phyloP scores from a whole-genome alignment of 2,797 vertebrate genomes.

The Zonotrichia albicollis region DNA sequence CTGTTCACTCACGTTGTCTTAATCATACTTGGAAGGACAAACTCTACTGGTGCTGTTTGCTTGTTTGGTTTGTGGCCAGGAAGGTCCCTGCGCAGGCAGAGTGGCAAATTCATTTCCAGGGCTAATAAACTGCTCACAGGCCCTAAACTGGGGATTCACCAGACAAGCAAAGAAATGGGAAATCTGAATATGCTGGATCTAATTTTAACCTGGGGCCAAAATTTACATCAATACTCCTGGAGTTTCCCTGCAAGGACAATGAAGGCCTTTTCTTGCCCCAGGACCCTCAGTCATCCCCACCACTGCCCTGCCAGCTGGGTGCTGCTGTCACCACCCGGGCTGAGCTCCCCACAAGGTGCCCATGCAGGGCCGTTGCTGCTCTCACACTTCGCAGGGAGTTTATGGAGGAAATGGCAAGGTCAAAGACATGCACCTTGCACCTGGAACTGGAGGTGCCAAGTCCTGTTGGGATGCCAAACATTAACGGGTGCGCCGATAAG shows the following conservation, averaged over 20 bases:
- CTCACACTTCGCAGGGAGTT: background rate
- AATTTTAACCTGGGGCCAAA: background rate
- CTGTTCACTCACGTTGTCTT: background rate
- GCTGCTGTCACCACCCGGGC: background rate
- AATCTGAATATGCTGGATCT: background rate
- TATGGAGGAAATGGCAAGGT: conserved; percentile 35
- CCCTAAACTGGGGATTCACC: background rate
- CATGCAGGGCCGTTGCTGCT: background rate
- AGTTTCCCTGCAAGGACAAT: background rate
- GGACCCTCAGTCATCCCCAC: rapidly evolving
- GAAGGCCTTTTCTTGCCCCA: background rate
- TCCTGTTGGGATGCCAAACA: conserved; percentile 16
- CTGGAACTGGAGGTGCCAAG: conserved; percentile 59
- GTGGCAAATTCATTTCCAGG: background rate
- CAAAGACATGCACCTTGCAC: conserved; percentile 51
- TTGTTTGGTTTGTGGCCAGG: background rate
- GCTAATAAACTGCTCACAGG: background rate
- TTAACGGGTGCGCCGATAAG: conserved; percentile 26
- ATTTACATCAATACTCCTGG: background rate
- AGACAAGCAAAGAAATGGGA: background rate
- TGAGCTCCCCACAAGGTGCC: background rate
- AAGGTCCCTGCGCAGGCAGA: background rate
- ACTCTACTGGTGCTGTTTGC: background rate
- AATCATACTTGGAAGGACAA: conserved; percentile 16
- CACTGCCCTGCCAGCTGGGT: background rate